Base-by-base conservation (phyloP, 2,113 vertebrate genomes). In the Halcyon senegalensis region DNA sequence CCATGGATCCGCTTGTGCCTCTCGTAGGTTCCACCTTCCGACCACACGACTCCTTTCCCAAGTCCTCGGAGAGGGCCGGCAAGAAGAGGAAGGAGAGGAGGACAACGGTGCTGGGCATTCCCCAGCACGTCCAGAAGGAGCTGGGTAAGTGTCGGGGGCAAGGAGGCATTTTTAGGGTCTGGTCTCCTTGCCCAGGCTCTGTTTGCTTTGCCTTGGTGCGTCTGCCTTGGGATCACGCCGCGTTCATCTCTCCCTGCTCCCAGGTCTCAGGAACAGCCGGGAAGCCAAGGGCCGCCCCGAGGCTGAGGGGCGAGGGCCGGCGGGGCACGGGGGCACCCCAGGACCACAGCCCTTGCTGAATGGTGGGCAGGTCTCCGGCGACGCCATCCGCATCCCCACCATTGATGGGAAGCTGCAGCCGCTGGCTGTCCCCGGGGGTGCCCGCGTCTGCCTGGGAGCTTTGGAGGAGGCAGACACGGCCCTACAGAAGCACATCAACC, bases 71-170 rank as follows among this genome's bases (percentile, higher is more conserved):
- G 95, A 98, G 96, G 86, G 81, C 97, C 3, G 97, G 97, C 80
- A 99, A 98, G 93, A 98, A 98, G 50, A 98, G 92, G 93, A 97
- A 97, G 37, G 97, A 98, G 19, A 98, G 99, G 95, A 98, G 99
- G 85, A 99, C 99, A 0, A 99, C 99, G 0, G 99, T 99, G 92
- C 98, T 99, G 98, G 99, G 99, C 20, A 98, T 99, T 75, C 99
- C 99, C 9, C 99, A 99, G 81, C 99, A 99, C 1, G 98, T 99
- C 95, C 99, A 99, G 89, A 99, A 98, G 91, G 99, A 99, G 88
- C 98, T 99, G 7, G 99, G 99, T 99, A 98, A 93, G 98, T 63
- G 0, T 1, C 0, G 0, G 31, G 5, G 2, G 1, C 9, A 7
- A 18, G 10, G 9, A 16, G 7, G 4, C 2, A 37, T 60, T 31